phyloP scores from a whole-genome alignment of 2,888 invertebrate species.

The Gymnosoma rotundatum region DNA sequence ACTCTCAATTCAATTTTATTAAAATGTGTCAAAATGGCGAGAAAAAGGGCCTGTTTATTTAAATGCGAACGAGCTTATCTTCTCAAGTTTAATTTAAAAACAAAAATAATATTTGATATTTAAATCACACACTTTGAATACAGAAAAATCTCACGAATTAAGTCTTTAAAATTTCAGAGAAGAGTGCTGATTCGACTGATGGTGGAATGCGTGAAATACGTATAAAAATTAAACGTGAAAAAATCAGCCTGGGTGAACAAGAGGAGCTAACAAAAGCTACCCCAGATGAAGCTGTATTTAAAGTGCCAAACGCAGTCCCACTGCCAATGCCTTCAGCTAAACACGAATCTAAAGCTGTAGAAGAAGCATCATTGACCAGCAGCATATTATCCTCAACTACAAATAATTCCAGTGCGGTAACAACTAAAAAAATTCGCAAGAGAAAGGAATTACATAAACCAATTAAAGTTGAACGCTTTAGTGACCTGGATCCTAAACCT shows the following conservation, averaged over 20 bases:
- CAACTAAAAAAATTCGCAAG: constrained; percentile 75
- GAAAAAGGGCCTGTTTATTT: too few species aligned
- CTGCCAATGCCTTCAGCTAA: constrained; percentile 22
- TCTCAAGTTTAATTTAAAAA: too few species aligned
- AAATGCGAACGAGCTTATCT: too few species aligned
- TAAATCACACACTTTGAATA: too few species aligned
- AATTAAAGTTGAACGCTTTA: constrained; percentile 80
- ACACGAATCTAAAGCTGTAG: constrained; percentile 53
- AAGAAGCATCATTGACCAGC: constrained; percentile 70
- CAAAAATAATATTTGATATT: too few species aligned
- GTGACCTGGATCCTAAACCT: constrained; percentile 73
- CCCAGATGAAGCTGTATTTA: constrained; percentile 33
- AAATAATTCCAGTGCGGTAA: constrained; percentile 37
- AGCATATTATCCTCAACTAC: constrained; percentile 54
- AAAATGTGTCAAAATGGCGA: too few species aligned
- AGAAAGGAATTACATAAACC: constrained; percentile 75
- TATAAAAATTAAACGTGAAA: constrained; percentile 75
- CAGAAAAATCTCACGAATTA: too few species aligned
- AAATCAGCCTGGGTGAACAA: background rate
- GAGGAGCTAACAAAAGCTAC: background rate
- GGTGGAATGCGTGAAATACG: constrained; percentile 68
- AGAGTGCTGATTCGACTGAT: constrained; percentile 14
- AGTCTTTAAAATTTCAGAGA: constrained; percentile 12
- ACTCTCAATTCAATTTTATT: too few species aligned
- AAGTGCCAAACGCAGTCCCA: constrained; percentile 35